phyloP scores from a whole-genome alignment of 2,113 vertebrate species.

The Danio rerio region DNA sequence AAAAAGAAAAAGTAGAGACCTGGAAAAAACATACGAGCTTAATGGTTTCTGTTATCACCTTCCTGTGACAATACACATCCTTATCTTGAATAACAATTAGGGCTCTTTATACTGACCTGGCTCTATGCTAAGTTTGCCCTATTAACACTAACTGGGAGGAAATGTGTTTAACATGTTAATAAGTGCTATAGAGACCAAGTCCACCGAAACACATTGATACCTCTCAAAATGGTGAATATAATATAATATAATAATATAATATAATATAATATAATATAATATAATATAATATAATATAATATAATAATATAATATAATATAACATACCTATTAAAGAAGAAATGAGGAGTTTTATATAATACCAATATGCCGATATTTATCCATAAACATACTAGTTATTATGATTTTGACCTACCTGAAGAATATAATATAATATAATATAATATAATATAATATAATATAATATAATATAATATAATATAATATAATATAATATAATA shows the following conservation, averaged over 20 bases:
- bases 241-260: no score
- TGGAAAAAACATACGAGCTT: conserved; percentile 57
- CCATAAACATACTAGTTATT: no score
- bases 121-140: conserved; percentile 52
- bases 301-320: no score
- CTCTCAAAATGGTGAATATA: no score
- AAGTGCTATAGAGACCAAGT: conserved; percentile 28
- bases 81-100: conserved; percentile 74
- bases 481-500: no score
- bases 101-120: conserved; percentile 56
- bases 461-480: background rate
- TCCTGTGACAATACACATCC: conserved; percentile 70
- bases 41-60: conserved; percentile 65
- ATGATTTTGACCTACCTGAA: background rate
- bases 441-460: conserved; percentile 3
- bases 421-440: background rate
- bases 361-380: no score
- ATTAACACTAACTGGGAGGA: conserved; percentile 53
- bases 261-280: background rate
- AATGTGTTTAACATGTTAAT: conserved; percentile 42
- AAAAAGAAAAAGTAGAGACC: conserved; percentile 57
- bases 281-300: background rate
- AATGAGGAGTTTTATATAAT: no score
- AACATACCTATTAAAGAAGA: no score
- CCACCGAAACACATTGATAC: conserved; percentile 39